phyloP scores from a whole-genome alignment of 2,888 invertebrate genomes.

The Aethes cnicana region DNA sequence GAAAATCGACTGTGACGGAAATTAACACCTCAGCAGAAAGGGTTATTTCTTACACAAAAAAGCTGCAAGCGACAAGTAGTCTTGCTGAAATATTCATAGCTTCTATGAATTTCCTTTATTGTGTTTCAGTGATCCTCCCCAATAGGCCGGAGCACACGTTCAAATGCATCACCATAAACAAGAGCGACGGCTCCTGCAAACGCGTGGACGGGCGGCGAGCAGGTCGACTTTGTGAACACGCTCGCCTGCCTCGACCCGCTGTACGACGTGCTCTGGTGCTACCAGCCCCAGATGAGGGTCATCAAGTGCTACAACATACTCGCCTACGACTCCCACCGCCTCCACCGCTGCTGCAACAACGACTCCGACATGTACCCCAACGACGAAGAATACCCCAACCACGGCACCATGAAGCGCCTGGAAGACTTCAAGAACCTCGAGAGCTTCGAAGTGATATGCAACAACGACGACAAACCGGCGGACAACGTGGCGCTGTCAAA shows the following conservation, averaged over 20 bases:
- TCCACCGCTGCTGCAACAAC: conserved; percentile 65
- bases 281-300: conserved; percentile 84
- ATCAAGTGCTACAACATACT: conserved; percentile 92
- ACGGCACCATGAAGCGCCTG: conserved; percentile 65
- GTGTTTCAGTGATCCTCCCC: conserved; percentile 88
- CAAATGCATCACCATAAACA: conserved; percentile 94
- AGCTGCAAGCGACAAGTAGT: no score
- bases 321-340: conserved; percentile 85
- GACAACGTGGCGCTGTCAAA: conserved; percentile 63
- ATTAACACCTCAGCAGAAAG: no score
- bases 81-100: no score
- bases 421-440: conserved; percentile 71
- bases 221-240: conserved; percentile 91
- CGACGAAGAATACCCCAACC: conserved; percentile 64
- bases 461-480: conserved; percentile 50
- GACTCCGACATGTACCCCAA: conserved; percentile 50
- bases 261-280: conserved; percentile 97
- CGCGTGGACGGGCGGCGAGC: conserved; percentile 91
- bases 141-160: conserved; percentile 90
- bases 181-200: conserved; percentile 93
- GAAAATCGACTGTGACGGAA: no score
- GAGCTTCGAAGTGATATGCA: conserved; percentile 58
- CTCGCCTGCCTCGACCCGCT: conserved; percentile 93
- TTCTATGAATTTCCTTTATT: conserved; percentile 12
- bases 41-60: no score